Conservation (phyloP, 2,888 invertebrate genomes). For the Gibbula magus region DNA sequence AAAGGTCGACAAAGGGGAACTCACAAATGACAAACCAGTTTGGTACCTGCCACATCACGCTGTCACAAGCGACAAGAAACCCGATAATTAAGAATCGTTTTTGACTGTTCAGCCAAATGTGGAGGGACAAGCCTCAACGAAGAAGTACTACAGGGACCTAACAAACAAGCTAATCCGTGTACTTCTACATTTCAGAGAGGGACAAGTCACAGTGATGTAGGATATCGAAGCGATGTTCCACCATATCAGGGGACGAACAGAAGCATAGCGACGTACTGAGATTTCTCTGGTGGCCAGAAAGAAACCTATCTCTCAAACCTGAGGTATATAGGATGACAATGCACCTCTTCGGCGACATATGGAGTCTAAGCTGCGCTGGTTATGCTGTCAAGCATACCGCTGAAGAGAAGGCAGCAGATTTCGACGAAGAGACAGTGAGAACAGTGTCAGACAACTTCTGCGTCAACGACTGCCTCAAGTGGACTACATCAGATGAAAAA, state of each 20-base stretch:
- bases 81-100: constrained; percentile 38
- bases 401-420: neutral
- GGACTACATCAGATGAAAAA: neutral
- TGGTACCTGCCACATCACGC: constrained; percentile 31
- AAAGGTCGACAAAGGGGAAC: neutral
- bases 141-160: constrained; percentile 31
- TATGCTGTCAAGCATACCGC: constrained; percentile 18
- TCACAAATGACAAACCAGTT: neutral
- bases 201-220: constrained; percentile 28
- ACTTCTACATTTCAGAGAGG: constrained; percentile 34
- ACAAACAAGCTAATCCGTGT: constrained; percentile 36
- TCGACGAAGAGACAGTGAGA: neutral
- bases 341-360: constrained; percentile 23
- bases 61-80: neutral
- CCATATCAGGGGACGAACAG: constrained; percentile 29
- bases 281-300: constrained; percentile 32
- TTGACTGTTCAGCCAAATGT: constrained; percentile 39
- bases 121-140: constrained; percentile 32
- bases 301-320: neutral
- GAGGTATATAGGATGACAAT: constrained; percentile 28
- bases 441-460: constrained; percentile 29
- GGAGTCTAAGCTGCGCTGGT: constrained; percentile 23
- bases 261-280: constrained; percentile 30
- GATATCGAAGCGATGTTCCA: constrained; percentile 42
- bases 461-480: constrained; percentile 34